Percentiles rank a stretch among this genome's conserved stretches.
Conservation (phyloP, 2,888 invertebrate species). For the Penaeus monodon region DNA sequence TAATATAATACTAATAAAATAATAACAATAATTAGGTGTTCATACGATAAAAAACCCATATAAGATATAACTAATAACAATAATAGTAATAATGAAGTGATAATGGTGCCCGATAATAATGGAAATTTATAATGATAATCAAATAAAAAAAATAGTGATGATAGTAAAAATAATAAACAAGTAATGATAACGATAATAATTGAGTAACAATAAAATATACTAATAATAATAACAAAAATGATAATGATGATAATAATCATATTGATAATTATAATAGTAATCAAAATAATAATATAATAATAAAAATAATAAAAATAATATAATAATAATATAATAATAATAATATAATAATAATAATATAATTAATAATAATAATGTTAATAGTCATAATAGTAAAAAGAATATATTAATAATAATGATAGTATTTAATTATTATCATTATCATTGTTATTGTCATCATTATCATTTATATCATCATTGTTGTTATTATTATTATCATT, state of each 20-base stretch:
- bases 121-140: background rate
- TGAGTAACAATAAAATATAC: background rate
- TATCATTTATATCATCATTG: no score
- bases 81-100: background rate
- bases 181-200: background rate
- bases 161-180: background rate
- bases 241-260: background rate
- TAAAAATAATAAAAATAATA: background rate
- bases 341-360: background rate
- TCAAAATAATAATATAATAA: background rate
- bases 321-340: background rate
- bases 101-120: background rate
- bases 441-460: no score
- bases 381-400: background rate
- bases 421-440: no score
- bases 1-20: no score
- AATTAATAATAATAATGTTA: background rate
- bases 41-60: background rate
- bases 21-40: background rate
- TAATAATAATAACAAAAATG: background rate
- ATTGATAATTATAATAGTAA: background rate
- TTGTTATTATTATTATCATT: no score
- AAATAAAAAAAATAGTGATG: background rate
- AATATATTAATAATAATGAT: background rate
- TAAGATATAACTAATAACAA: background rate